Evolutionary conservation across 2,113 vertebrate species (phyloP).

Genomic region (Cynoglossus semilaevis): DNA sequence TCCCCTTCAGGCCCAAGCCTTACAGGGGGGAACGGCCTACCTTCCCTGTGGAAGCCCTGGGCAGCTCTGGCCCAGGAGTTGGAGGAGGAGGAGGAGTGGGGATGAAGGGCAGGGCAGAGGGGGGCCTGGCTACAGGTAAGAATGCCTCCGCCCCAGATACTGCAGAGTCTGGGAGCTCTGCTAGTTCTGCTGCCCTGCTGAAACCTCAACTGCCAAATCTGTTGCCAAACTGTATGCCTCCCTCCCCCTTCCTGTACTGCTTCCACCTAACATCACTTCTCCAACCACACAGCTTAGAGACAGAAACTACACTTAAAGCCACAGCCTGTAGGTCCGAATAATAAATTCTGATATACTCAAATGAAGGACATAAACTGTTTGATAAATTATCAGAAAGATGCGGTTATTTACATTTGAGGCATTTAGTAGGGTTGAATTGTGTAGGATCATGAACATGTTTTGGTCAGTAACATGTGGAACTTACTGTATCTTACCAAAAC

Average conservation of each 20-base stretch:
- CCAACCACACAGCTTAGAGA: slow-evolving; percentile 27
- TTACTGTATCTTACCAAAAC: too few relatives aligned
- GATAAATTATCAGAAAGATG: too few relatives aligned
- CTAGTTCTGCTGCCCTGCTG: slow-evolving; percentile 71
- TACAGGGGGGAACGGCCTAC: slow-evolving; percentile 94
- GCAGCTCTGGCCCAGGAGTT: slow-evolving; percentile 60
- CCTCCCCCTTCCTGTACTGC: slow-evolving; percentile 21
- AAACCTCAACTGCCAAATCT: slow-evolving; percentile 27
- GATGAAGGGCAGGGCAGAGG: slow-evolving; percentile 93
- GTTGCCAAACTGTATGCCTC: slow-evolving; percentile 30
- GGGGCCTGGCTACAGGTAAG: slow-evolving; percentile 95
- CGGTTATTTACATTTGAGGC: too few relatives aligned
- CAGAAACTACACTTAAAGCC: slow-evolving; percentile 21
- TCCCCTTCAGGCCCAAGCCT: slow-evolving; percentile 96
- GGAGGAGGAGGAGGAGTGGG: slow-evolving; percentile 57
- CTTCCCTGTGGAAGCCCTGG: slow-evolving; percentile 83
- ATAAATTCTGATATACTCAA: neutral
- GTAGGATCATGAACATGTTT: too few relatives aligned
- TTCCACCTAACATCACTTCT: slow-evolving; percentile 15
- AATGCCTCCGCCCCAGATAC: slow-evolving; percentile 57
- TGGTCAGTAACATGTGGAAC: too few relatives aligned
- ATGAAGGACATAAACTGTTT: neutral
- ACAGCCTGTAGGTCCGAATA: slow-evolving; percentile 41
- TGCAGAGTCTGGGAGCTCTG: slow-evolving; percentile 59
- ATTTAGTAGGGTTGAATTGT: too few relatives aligned